These are phyloP conservation scores for Phrynocephalus vlangalii DNA, from an alignment of 2,797 vertebrate genomes.

Conservation along the genomic window DNA sequence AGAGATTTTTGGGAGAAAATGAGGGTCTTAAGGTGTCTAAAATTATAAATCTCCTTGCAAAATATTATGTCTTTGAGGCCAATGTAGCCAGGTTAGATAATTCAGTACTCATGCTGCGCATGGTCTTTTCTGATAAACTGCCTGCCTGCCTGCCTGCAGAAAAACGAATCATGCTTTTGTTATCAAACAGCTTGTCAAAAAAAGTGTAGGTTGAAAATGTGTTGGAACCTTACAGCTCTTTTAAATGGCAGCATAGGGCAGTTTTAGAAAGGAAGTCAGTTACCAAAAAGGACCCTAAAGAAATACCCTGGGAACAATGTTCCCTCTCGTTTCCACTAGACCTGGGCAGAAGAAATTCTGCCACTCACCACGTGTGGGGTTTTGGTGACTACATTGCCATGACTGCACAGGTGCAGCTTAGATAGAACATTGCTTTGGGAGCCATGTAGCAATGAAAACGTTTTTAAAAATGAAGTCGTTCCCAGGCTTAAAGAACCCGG, in stretches of 20 bases:
- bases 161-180: neutral
- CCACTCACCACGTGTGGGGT: too few relatives aligned
- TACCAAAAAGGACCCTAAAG: neutral
- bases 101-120: neutral
- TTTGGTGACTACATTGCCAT: too few relatives aligned
- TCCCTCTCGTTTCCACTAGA: too few relatives aligned
- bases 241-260: neutral
- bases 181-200: slow-evolving; percentile 6
- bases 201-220: neutral
- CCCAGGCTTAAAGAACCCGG: too few relatives aligned
- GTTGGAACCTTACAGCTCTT: neutral
- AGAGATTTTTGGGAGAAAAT: neutral
- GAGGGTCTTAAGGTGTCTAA: neutral
- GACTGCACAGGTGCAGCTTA: too few relatives aligned
- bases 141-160: neutral
- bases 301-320: neutral
- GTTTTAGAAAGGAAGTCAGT: neutral
- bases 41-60: neutral
- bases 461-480: neutral
- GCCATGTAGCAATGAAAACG: neutral
- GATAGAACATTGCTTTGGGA: too few relatives aligned
- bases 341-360: too few relatives aligned
- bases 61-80: neutral
- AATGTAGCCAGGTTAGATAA: slow-evolving; percentile 3
- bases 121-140: neutral